These are phyloP conservation scores for Panagrolaimus sp. DNA, from an alignment of 1,140 invertebrate species.

Conservation along the genomic window DNA sequence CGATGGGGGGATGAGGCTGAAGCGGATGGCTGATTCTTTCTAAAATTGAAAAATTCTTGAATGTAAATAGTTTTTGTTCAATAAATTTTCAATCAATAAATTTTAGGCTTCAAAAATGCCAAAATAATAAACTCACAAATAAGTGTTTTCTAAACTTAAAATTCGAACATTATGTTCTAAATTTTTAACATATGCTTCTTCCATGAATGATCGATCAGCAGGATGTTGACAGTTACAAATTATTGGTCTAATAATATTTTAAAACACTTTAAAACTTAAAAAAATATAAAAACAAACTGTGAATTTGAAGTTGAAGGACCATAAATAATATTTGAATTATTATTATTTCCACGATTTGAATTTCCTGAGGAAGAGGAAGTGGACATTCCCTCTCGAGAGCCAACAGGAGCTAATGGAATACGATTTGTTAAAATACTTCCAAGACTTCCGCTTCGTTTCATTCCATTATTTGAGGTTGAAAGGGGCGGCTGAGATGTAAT, in stretches of 20 bases:
- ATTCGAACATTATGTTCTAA: conserved; percentile 45
- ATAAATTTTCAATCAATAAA: no score
- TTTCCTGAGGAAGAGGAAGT: no score
- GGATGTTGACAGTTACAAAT: conserved; percentile 44
- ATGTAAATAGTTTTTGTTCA: no score
- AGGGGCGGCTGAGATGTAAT: not conserved
- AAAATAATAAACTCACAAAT: no score
- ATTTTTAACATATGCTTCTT: conserved; percentile 47
- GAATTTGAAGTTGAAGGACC: no score
- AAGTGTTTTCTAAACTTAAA: conserved; percentile 42
- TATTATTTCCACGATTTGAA: no score
- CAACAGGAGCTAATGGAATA: not conserved
- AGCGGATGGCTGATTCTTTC: no score
- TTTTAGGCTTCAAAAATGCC: no score
- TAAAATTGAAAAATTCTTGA: no score
- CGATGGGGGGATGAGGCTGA: no score
- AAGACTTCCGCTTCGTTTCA: conserved; percentile 10
- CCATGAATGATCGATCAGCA: conserved; percentile 38
- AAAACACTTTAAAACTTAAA: not conserved
- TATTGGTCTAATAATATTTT: not conserved
- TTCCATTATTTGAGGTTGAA: not conserved
- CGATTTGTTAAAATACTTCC: not conserved
- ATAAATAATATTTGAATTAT: no score
- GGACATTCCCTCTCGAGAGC: no score
- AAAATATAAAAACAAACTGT: not conserved